A percentile compares a stretch with the other conserved stretches of the same genome.
phyloP scores from a whole-genome alignment of 1,140 invertebrate species.

The Idris sp. region DNA sequence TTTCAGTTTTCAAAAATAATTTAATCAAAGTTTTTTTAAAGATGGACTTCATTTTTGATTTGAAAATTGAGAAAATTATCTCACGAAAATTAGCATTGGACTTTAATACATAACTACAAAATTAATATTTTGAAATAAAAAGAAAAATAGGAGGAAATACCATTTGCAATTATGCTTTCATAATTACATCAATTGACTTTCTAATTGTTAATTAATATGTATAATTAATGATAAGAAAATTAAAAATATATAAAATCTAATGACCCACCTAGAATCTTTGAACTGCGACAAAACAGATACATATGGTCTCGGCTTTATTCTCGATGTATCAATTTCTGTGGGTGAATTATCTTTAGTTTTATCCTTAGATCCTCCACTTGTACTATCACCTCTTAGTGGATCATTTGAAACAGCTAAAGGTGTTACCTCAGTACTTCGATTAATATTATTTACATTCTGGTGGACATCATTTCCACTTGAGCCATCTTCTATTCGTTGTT shows the following conservation, averaged over 20 bases:
- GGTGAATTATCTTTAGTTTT: background rate
- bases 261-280: constrained; percentile 70
- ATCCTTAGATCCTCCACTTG: background rate
- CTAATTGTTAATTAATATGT: too few relatives aligned
- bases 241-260: too few relatives aligned
- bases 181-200: background rate
- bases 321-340: background rate
- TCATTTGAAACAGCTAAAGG: background rate
- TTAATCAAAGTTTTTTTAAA: too few relatives aligned
- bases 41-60: too few relatives aligned
- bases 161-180: constrained; percentile 2
- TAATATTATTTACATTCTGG: too few relatives aligned
- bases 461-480: too few relatives aligned
- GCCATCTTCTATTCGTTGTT: too few relatives aligned
- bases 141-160: constrained; percentile 65
- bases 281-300: constrained; percentile 71
- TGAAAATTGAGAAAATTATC: too few relatives aligned
- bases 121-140: constrained; percentile 65
- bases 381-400: background rate
- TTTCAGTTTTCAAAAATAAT: too few relatives aligned
- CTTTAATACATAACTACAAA: too few relatives aligned
- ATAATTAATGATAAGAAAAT: too few relatives aligned
- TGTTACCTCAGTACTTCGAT: background rate
- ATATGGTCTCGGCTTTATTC: constrained; percentile 62
- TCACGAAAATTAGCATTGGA: too few relatives aligned